Evolutionary conservation across 2,797 vertebrate species (phyloP), one percentile per base, ranked within the genome.

Genomic region (Cyclopterus lumpus): DNA sequence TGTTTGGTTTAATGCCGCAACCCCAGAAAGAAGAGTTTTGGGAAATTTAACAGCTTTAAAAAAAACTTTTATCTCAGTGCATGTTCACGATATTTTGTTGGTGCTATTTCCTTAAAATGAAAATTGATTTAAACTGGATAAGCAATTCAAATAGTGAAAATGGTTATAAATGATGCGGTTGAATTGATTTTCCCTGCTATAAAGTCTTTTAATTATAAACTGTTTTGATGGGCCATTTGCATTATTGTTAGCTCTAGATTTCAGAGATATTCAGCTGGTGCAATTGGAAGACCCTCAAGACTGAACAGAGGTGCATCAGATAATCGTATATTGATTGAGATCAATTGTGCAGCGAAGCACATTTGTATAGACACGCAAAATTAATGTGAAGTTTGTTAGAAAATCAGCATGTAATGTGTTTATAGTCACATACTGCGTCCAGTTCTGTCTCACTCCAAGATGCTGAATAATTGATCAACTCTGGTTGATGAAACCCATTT

Each of bases 401-500:
- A 84, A 77, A 59, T 72, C 26, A 60, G 55, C 53, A 42, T 44
- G 64, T 82, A 83, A 84, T 46, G 57, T 76, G 70, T 87, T 83
- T 81, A 76, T 58, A 81, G 74, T 86, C 53, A 67, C 77, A 84
- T 38, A 70, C 6, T 30, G 80, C 85, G 70, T 82, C 69, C 73
- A 66, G 86, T 71, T 85, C 77, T 79, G 46, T 78, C 77, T 71
- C 70, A 70, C 68, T 80, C 77, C 59, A 76, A 72, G 65, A 78
- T 79, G 66, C 76, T 91, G 77, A 91, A 91, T 90, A 83, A 92
- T 91, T 88, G 77, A 90, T 88, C 73, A 65, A 63, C 49, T 83
- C 63, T 57, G 65, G 70, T 72, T 88, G 88, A 89, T 86, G 72
- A 88, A 87, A 82, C 36, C 22, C 71, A 75, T 82, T 87, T 77